Conservation (phyloP, 2,888 invertebrate genomes). For the Molanna angustata region DNA sequence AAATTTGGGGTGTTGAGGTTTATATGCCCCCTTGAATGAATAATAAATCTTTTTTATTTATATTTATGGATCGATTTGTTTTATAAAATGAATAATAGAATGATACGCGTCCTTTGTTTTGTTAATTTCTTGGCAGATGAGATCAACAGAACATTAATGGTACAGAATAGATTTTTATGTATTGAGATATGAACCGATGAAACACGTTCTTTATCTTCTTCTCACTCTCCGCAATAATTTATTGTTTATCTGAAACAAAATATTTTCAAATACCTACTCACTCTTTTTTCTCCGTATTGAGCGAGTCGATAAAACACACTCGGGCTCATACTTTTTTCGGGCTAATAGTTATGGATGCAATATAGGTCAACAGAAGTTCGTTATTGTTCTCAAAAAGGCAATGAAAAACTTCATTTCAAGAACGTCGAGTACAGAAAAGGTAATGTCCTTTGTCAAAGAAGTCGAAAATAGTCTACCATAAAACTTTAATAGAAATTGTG, state of each 20-base stretch:
- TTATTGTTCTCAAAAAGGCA: background rate
- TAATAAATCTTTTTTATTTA: no score
- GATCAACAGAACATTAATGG: slow-evolving; percentile 19
- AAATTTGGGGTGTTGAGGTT: no score
- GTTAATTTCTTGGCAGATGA: slow-evolving; percentile 17
- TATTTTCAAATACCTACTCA: slow-evolving; percentile 11
- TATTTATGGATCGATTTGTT: no score
- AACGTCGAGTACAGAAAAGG: background rate
- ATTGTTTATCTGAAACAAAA: slow-evolving; percentile 9
- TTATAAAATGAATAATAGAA: no score
- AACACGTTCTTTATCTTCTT: no score
- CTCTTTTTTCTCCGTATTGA: slow-evolving; percentile 6
- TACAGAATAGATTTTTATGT: slow-evolving; percentile 16
- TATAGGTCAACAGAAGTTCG: background rate
- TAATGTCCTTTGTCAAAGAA: slow-evolving; percentile 3
- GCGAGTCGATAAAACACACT: slow-evolving; percentile 15
- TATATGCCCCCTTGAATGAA: no score
- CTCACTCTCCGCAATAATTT: no score
- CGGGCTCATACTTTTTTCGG: slow-evolving; percentile 14
- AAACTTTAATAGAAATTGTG: background rate
- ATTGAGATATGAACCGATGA: slow-evolving; percentile 9
- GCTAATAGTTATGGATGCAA: slow-evolving; percentile 17
- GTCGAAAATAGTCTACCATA: background rate
- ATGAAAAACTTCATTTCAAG: slow-evolving; percentile 1
- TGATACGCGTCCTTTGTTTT: slow-evolving; percentile 17